phyloP scores from a whole-genome alignment of 2,888 invertebrate genomes.

The Cordilura impudica region DNA sequence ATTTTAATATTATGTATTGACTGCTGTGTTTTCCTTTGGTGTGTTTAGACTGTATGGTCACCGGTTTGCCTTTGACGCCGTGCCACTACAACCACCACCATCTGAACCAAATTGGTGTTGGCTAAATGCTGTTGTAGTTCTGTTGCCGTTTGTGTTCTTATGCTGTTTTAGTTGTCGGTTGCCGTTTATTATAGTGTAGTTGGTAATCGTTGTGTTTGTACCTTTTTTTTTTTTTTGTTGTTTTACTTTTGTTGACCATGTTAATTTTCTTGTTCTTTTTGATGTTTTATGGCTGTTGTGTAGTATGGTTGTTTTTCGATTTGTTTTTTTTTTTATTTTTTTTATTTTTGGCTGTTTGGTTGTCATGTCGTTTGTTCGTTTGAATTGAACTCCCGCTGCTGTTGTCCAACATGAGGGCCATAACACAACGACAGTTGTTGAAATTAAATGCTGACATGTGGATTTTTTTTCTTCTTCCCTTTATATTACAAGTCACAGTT shows the following conservation, averaged over 20 bases:
- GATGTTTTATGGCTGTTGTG: slow-evolving; percentile 60
- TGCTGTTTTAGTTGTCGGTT: not conserved
- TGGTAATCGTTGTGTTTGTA: slow-evolving; percentile 48
- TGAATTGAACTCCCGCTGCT: slow-evolving; percentile 72
- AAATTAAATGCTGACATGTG: slow-evolving; percentile 76
- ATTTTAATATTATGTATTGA: slow-evolving; percentile 53
- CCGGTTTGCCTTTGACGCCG: slow-evolving; percentile 48
- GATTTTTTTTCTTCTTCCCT: slow-evolving; percentile 66
- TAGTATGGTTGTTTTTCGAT: not conserved
- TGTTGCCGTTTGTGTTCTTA: slow-evolving; percentile 9
- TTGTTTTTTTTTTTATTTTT: slow-evolving; percentile 13
- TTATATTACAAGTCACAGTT: not conserved
- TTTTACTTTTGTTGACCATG: slow-evolving; percentile 59
- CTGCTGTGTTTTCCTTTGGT: slow-evolving; percentile 65
- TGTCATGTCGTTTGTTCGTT: slow-evolving; percentile 59
- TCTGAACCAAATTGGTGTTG: slow-evolving; percentile 58
- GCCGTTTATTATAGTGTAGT: slow-evolving; percentile 39
- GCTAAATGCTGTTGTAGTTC: slow-evolving; percentile 56
- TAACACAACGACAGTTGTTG: slow-evolving; percentile 72
- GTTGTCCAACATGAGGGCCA: slow-evolving; percentile 66
- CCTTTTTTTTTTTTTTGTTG: too few relatives aligned
- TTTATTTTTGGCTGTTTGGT: slow-evolving; percentile 49
- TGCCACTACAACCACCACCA: slow-evolving; percentile 23
- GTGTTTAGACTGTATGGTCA: slow-evolving; percentile 50
- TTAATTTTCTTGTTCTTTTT: slow-evolving; percentile 62